Evolutionary conservation across 1,140 invertebrate species (phyloP), one percentile per base, ranked within the genome.

Genomic region (Aphis craccivora): DNA sequence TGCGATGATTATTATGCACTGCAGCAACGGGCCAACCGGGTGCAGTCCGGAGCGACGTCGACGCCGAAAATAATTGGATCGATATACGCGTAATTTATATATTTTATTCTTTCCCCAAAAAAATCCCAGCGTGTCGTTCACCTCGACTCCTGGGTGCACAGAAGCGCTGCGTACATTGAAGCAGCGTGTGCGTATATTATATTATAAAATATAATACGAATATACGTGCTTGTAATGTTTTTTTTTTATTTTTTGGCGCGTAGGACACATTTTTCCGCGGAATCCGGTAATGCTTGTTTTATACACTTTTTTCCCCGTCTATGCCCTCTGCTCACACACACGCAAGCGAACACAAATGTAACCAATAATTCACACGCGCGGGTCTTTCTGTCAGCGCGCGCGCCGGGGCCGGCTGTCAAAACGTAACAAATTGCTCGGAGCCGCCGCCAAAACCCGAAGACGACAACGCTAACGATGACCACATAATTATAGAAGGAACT

Each of bases 211-310:
- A 89, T 89, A 51, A 51, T 9, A 48, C 20, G 25, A n/a, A n/a
- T 88, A 86, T 35, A 55, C 37, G 37, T 14, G 35, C 25, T 6
- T 48, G 22, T 90, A 14, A 43, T n/a, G 30, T 67, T 45, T 45
- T 20, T 45, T 45, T 91, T 91, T 43, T 51, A 18, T 51, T 51
- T 51, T 51, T 51, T 51, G 22, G 90, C 25, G 89, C 22, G 35
- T 55, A 43, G 25, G 25, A 90, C 40, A 90, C 55, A 60, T 67
- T 91, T 60, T 76, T 20, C 43, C 90, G 55, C 37, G 43, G 90
- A 91, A 91, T 91, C 90, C 90, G 90, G 90, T 91, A 91, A 67
- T 91, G 90, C 90, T 91, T 91, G 53, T 91, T 67, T 91, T 91
- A 43, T 43, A 23, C 23, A 37, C 53, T 89, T 89, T 89, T 89